Base-by-base conservation (phyloP, 2,113 vertebrate species). In the Myrmecobius fasciatus region DNA sequence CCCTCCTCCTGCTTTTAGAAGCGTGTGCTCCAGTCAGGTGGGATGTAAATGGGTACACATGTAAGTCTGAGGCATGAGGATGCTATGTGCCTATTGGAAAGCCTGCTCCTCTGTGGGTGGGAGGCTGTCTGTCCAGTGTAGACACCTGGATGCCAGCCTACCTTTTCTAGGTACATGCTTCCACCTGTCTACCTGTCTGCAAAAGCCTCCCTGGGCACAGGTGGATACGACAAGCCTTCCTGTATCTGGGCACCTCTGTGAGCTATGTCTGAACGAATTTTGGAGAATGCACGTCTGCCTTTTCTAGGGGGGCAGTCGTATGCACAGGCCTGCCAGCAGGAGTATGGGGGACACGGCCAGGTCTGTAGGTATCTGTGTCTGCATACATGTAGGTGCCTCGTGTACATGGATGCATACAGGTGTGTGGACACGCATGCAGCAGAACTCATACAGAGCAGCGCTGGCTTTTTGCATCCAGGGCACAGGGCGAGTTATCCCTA, bases 361-460 rank as follows among this genome's bases (percentile, higher is more conserved):
- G n/a, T n/a, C n/a, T n/a, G n/a, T n/a, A n/a, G n/a, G n/a, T n/a
- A n/a, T n/a, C n/a, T n/a, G n/a, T n/a, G 31, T 36, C 54, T 52
- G 48, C n/a, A 48, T 43, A 17, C 92, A 52, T 54, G 91, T 60
- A 83, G 51, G 6, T 17, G n/a, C 60, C 89, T 8, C 52, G 26
- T 92, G 51, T 4, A 8, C 5, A 17, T 36, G 11, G 56, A 51
- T 54, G 36, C 53, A 8, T 91, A 11, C 91, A 9, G n/a, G n/a
- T n/a, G n/a, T 89, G 54, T 88, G 93, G 91, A 24, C 6, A 90
- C 53, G 67, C 89, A 49, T 94, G 92, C 94, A 96, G 96, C 97
- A 95, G 94, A 93, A 94, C 97, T 98, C 97, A 97, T 96, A 96
- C 97, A 98, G 98, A 98, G 98, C 97, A 98, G 98, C 96, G 96